Base-by-base conservation (phyloP, 2,113 vertebrate genomes). In the Nannospalax galili region DNA sequence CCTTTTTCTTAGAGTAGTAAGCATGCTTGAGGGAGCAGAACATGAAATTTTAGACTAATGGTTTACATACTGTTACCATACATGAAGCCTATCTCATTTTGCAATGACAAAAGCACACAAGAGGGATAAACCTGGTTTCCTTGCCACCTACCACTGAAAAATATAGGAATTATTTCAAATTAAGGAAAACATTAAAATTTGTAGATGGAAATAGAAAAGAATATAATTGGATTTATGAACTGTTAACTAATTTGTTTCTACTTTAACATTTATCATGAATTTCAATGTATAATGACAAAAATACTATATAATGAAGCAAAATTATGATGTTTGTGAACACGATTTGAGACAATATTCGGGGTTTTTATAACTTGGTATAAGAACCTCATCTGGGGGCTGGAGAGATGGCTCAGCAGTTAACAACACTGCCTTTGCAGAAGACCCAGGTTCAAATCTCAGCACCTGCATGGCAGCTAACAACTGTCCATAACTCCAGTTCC, bases 261-360 rank as follows among this genome's bases (percentile, higher is more conserved):
- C 7, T 65, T 26, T 92, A 90, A 81, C 26, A 88, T 87, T 94
- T 88, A 93, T 5, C 9, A 67, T 74, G 14, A 84, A 77, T 93
- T 84, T 90, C 2, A 78, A 64, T 42, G 65, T 58, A 30, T 92
- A 12, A 30, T 48, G 5, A 7, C 65, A 70, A 10, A 56, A 80
- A 87, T 40, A 11, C 1, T 92, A 24, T 56, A 28, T 65, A 12
- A 26, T 45, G 7, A 69, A 74, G 5, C 14, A 90, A 84, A 93
- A 64, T 87, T 58, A 70, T 6, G 26, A 45, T 52, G 70, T 80
- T 81, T 75, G 48, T 52, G 30, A 3, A 45, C 28, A 79, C 62
- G 10, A 81, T 84, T 80, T 22, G 93, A 91, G 7, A 24, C 10
- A 93, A 1, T 56, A 45, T 10, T 20, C 16, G 75, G 90, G 5